Evolutionary conservation across 2,113 vertebrate genomes (phyloP).

Genomic region (Nerophis ophidion): DNA sequence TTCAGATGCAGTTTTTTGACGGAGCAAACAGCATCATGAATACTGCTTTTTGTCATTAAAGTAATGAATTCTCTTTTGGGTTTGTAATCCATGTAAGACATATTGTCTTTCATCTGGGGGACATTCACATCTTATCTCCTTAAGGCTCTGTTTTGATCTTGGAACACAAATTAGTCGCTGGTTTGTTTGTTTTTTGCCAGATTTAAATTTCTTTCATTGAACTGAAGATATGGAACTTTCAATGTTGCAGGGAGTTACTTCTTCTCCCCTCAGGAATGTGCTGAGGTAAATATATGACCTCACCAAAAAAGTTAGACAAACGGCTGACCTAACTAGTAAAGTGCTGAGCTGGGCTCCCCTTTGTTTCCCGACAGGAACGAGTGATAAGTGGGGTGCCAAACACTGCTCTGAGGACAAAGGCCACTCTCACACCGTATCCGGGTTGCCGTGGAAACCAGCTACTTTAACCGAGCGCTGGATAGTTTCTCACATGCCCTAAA

Average conservation of each 20-base stretch:
- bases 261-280: constrained; percentile 21
- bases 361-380: constrained; percentile 61
- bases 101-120: constrained; percentile 26
- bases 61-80: too few relatives aligned
- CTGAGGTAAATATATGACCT: constrained; percentile 47
- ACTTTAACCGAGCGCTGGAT: constrained; percentile 26
- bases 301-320: constrained; percentile 58
- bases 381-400: constrained; percentile 61
- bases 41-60: too few relatives aligned
- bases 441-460: constrained; percentile 52
- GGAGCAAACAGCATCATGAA: too few relatives aligned
- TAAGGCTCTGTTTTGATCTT: constrained; percentile 46
- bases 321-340: constrained; percentile 54
- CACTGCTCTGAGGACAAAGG: constrained; percentile 57
- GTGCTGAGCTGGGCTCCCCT: constrained; percentile 38
- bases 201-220: constrained; percentile 10
- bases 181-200: constrained; percentile 6
- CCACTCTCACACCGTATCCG: constrained; percentile 48
- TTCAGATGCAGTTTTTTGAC: too few relatives aligned
- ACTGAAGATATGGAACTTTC: constrained; percentile 3
- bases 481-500: constrained; percentile 23
- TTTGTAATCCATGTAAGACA: too few relatives aligned
- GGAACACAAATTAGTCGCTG: constrained; percentile 32
- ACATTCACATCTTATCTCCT: constrained; percentile 25
- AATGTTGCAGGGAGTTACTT: constrained; percentile 19